Conservation (phyloP, 92 coral and sea anemone genomes). For the Micromussa lordhowensis region DNA sequence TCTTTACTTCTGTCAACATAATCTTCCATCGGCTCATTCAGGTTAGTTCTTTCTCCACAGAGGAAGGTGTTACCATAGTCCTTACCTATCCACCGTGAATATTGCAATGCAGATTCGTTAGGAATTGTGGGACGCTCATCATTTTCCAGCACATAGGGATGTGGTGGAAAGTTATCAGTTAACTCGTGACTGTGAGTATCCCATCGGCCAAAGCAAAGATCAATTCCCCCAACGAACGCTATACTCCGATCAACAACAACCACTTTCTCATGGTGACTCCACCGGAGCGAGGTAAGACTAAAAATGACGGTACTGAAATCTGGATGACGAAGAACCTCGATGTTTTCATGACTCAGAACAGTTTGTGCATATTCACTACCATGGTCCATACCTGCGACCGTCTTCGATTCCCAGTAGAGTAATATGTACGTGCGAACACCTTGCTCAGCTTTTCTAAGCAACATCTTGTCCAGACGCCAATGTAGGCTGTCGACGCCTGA, state of each 20-base stretch:
- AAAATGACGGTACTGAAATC: not conserved
- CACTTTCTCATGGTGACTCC: slow-evolving; percentile 51
- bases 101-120: not conserved
- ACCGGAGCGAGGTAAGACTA: not conserved
- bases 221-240: slow-evolving; percentile 59
- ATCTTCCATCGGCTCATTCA: slow-evolving; percentile 44
- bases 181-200: slow-evolving; percentile 48
- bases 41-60: slow-evolving; percentile 13
- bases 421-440: slow-evolving; percentile 35
- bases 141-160: slow-evolving; percentile 13
- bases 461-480: slow-evolving; percentile 67
- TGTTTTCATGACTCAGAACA: slow-evolving; percentile 32
- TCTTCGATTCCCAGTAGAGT: slow-evolving; percentile 58
- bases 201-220: slow-evolving; percentile 62
- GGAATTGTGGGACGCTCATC: not conserved
- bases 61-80: slow-evolving; percentile 57
- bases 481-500: slow-evolving; percentile 28
- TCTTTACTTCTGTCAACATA: slow-evolving; percentile 29
- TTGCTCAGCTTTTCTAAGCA: slow-evolving; percentile 57
- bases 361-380: slow-evolving; percentile 37
- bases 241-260: slow-evolving; percentile 58
- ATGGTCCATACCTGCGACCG: slow-evolving; percentile 22
- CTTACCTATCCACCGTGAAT: slow-evolving; percentile 57
- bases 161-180: slow-evolving; percentile 29
- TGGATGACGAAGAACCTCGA: slow-evolving; percentile 52